Percentiles rank a stretch among this genome's conserved stretches.
Evolutionary conservation across 1,140 invertebrate genomes (phyloP).

Genomic region (Mamestra configurata): DNA sequence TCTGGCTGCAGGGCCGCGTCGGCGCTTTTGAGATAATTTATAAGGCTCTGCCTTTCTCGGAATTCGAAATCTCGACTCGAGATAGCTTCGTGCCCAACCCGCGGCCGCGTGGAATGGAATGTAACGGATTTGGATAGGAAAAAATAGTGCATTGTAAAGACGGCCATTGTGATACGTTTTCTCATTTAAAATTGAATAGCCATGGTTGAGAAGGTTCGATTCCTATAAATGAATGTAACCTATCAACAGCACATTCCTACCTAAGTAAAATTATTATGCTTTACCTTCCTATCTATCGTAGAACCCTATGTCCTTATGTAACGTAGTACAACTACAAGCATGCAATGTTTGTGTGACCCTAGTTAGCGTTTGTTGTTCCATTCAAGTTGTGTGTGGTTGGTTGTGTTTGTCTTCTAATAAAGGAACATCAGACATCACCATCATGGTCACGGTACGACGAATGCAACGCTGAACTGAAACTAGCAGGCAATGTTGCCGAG

Average conservation of each 20-base stretch:
- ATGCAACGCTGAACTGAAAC: neutral
- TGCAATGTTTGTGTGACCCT: too few relatives aligned
- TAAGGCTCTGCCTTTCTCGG: conserved; percentile 86
- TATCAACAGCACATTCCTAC: too few relatives aligned
- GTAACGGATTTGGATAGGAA: conserved; percentile 84
- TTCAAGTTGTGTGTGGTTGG: too few relatives aligned
- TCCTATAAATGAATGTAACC: conserved; percentile 14
- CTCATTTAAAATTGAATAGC: conserved; percentile 57
- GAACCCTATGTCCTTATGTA: too few relatives aligned
- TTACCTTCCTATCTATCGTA: too few relatives aligned
- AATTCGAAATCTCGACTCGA: conserved; percentile 86
- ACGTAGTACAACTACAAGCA: too few relatives aligned
- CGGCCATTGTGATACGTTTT: conserved; percentile 60
- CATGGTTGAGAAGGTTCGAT: neutral
- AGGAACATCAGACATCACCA: too few relatives aligned
- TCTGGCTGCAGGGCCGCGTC: conserved; percentile 84
- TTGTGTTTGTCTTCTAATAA: too few relatives aligned
- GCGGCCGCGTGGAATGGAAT: conserved; percentile 83
- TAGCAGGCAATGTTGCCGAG: too few relatives aligned
- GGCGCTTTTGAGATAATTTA: conserved; percentile 88
- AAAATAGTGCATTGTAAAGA: conserved; percentile 78
- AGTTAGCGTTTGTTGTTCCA: too few relatives aligned
- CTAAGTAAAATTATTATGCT: too few relatives aligned
- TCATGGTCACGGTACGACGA: neutral
- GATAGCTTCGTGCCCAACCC: conserved; percentile 73